These are phyloP conservation scores for Virgularia gustaviana DNA, from an alignment of 92 coral and sea anemone species.

Conservation along the genomic window DNA sequence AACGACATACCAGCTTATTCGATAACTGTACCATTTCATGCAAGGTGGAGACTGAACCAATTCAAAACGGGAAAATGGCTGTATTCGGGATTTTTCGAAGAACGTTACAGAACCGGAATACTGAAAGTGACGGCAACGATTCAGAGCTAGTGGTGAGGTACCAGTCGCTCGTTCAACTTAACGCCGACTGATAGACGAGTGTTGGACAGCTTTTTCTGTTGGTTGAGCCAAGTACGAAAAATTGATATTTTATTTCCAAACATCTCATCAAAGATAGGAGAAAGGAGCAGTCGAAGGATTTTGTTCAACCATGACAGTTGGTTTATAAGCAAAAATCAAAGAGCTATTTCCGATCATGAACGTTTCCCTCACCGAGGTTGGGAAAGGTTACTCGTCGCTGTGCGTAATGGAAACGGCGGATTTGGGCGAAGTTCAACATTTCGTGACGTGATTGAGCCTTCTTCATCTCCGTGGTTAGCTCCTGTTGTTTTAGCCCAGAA, in stretches of 20 bases:
- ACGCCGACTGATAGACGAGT: neutral
- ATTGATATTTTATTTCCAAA: neutral
- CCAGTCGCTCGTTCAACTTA: conserved; percentile 20
- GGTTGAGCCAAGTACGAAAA: neutral
- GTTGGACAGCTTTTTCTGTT: conserved; percentile 1
- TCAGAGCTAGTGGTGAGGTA: conserved; percentile 6
- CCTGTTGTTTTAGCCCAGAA: conserved; percentile 28
- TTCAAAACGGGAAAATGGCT: neutral
- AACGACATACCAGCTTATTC: conserved; percentile 1
- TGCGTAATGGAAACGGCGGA: no score
- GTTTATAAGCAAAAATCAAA: neutral
- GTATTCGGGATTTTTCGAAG: conserved; percentile 15
- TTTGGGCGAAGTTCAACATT: no score
- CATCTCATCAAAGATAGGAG: neutral
- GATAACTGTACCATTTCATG: conserved; percentile 8
- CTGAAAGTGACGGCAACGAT: conserved; percentile 29
- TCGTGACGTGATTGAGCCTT: conserved; percentile 26
- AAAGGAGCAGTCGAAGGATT: neutral
- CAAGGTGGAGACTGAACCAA: conserved; percentile 13
- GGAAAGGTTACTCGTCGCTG: conserved; percentile 20
- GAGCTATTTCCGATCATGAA: conserved; percentile 27
- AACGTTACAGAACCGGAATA: conserved; percentile 18
- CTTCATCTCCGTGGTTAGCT: conserved; percentile 25
- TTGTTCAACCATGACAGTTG: neutral
- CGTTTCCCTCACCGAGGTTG: conserved; percentile 13